Evolutionary conservation across 1,140 invertebrate genomes (phyloP), one percentile per base, ranked within the genome.

Genomic region (Pseudomyrmex pallidus): DNA sequence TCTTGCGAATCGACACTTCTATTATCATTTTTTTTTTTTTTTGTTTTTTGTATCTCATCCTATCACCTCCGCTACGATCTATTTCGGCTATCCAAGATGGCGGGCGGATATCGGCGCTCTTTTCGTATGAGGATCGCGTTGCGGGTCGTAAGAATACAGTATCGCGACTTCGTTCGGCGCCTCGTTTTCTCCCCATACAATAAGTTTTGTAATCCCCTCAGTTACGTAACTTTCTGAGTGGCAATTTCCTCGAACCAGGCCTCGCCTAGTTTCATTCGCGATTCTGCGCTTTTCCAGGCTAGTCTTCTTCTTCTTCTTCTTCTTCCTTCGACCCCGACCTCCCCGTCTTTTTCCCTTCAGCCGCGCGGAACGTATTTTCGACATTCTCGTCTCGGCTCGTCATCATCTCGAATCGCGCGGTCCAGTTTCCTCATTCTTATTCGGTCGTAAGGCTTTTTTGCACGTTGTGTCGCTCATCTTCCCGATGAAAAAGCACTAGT

Each of bases 141-240:
- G 66, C n/a, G 17, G 66, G 35, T 70, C n/a, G 54, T 72, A 80
- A 72, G 76, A 80, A 80, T 80, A 80, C n/a, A 59, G 64, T 70
- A 72, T 72, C 76, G 76, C 66, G 76, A 80, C 66, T 80, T 52
- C 20, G 54, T 70, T 89, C 82, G 86, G 74, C 77, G 77, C 77
- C 82, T 84, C 85, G 59, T 80, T 84, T 85, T 80, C 74, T 82
- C 20, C 56, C 54, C 76, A 77, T 70, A 83, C 80, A 82, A 84
- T 85, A 87, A 88, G 85, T 87, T 88, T 85, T 63, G 84, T 86
- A 89, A 89, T 88, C 66, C 74, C 66, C 80, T 82, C 83, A 66
- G 74, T 88, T 89, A 77, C 64, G 82, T 84, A 90, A 88, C 68
- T 85, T 86, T 84, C 84, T 68, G 80, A 85, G 84, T 84, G 77